Conservation (phyloP, 1,140 invertebrate species). For the Chrysopa pallens region DNA sequence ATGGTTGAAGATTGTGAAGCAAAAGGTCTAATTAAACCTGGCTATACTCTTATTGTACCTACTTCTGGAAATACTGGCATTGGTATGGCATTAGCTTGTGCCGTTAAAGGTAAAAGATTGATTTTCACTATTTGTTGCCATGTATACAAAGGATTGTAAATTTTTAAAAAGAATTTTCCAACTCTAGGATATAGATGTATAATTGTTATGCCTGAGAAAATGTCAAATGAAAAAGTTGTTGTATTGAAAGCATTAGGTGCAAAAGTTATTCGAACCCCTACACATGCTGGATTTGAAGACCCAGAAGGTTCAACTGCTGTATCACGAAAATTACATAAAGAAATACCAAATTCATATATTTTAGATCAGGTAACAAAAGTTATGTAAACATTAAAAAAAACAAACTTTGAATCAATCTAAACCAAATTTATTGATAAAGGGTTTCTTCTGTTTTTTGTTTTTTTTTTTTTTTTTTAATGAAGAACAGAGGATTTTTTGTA, state of each 20-base stretch:
- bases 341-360: constrained; percentile 86
- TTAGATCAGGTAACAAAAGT: constrained; percentile 90
- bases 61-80: constrained; percentile 95
- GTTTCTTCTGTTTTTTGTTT: too few relatives aligned
- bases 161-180: not conserved
- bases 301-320: constrained; percentile 86
- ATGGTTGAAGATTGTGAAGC: constrained; percentile 94
- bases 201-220: constrained; percentile 98
- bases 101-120: constrained; percentile 53
- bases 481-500: too few relatives aligned
- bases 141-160: too few relatives aligned
- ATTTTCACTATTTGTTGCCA: too few relatives aligned
- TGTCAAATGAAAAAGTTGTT: constrained; percentile 93
- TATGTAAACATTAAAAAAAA: too few relatives aligned
- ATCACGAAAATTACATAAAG: constrained; percentile 60
- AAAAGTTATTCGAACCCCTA: constrained; percentile 89
- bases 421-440: too few relatives aligned
- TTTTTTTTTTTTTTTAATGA: too few relatives aligned
- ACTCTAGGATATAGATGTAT: constrained; percentile 74
- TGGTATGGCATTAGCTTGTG: constrained; percentile 85
- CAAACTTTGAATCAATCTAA: too few relatives aligned
- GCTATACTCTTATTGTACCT: constrained; percentile 86
- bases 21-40: constrained; percentile 69
- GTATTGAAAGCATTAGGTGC: constrained; percentile 79
- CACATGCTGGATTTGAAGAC: constrained; percentile 71